Evolutionary conservation across 1,140 invertebrate genomes (phyloP), one percentile per base, ranked within the genome.

Genomic region (Rhynchophorus ferrugineus): DNA sequence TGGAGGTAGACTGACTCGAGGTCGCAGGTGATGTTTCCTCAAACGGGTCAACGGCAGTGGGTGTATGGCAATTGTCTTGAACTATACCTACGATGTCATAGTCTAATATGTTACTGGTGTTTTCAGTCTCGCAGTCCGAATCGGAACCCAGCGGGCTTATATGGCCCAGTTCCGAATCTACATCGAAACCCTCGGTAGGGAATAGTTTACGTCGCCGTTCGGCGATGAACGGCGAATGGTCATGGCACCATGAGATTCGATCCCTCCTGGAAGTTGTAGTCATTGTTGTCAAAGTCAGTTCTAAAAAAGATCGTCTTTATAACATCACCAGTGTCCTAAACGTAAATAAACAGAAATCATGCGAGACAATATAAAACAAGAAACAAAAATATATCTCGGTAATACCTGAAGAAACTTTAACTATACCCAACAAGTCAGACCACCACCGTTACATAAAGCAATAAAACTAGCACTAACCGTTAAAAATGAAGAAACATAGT

Each of bases 111-210:
- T 50, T 14, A 34, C 17, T 14, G 7, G 16, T 18, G 8, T 42
- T 49, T 1, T 58, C 36, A 16, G 19, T 47, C 19, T 48, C 38
- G 9, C 44, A 58, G 19, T 49, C 48, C 13, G 57, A 54, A 24
- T 49, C 52, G 36, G 44, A 50, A 43, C 43, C 49, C 21, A 65
- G 34, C 9, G 66, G 62, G 33, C 57, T 63, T 24, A 66, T 62
- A 41, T 59, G 56, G 11, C 61, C 63, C 43, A 66, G 50, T 54
- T 58, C 57, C 13, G 53, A 55, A 41, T 61, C 60, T 39, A 44
- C 19, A 9, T 55, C 46, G 3, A 44, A 17, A 21, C 49, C 43
- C 0, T 49, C 43, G 36, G 29, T 24, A 9, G 53, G 53, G 14
- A 55, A 55, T 6, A 55, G 42, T 19, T 44, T 49, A 3, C 46